phyloP scores from a whole-genome alignment of 2,888 invertebrate species.

The Dolichomitus sp. region DNA sequence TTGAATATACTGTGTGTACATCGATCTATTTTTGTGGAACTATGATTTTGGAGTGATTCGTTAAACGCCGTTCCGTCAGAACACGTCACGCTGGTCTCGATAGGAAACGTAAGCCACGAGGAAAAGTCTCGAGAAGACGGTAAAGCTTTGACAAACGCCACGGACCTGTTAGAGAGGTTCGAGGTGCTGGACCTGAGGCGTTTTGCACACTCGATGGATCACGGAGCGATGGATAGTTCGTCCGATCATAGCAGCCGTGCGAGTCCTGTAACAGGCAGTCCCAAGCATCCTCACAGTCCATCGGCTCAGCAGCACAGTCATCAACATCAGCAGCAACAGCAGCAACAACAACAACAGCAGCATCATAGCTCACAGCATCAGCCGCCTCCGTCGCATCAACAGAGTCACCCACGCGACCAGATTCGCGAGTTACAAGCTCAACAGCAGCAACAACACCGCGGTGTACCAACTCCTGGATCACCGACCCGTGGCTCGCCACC shows the following conservation, averaged over 20 bases:
- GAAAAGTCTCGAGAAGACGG: conserved; percentile 60
- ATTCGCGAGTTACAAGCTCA: conserved; percentile 82
- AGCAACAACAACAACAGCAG: conserved; percentile 72
- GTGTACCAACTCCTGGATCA: conserved; percentile 86
- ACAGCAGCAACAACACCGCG: conserved; percentile 81
- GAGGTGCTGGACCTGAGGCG: conserved; percentile 68
- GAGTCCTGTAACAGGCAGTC: conserved; percentile 84
- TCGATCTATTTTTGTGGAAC: background rate
- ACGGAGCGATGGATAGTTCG: conserved; percentile 86
- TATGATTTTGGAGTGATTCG: conserved; percentile 61
- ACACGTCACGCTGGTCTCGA: conserved; percentile 62
- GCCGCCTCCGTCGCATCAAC: conserved; percentile 79
- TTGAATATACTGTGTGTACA: background rate
- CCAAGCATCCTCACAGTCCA: conserved; percentile 83
- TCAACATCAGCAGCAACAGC: conserved; percentile 73
- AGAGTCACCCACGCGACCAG: conserved; percentile 78
- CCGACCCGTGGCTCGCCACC: conserved; percentile 88
- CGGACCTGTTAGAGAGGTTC: conserved; percentile 69
- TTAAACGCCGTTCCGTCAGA: conserved; percentile 46
- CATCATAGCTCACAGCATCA: conserved; percentile 78
- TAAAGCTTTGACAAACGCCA: conserved; percentile 62
- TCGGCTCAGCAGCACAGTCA: conserved; percentile 77
- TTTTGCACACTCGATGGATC: conserved; percentile 78
- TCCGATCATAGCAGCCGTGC: conserved; percentile 86
- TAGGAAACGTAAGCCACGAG: conserved; percentile 48